Conservation (phyloP, 2,797 vertebrate species). For the Lacerta viridis region DNA sequence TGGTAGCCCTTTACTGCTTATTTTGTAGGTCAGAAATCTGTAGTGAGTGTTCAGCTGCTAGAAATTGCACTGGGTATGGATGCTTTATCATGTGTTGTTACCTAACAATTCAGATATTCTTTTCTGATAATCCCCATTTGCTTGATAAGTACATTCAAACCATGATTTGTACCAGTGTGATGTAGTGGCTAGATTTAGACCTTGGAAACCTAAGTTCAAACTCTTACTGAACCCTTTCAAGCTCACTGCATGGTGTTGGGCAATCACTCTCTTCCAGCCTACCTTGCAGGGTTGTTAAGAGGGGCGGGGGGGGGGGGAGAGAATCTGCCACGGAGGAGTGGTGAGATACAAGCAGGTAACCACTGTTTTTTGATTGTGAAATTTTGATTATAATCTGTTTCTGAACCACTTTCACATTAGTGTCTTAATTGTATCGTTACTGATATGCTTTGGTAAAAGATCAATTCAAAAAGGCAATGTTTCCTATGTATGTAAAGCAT, state of each 20-base stretch:
- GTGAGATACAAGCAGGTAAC: background rate
- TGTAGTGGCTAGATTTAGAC: background rate
- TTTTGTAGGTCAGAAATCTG: background rate
- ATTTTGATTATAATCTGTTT: conserved; percentile 22
- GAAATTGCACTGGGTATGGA: background rate
- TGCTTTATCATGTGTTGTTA: background rate
- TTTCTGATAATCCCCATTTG: background rate
- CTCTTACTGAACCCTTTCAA: too few relatives aligned
- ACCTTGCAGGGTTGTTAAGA: background rate
- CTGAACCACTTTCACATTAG: conserved; percentile 8
- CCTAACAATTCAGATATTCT: background rate
- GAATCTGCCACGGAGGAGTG: background rate
- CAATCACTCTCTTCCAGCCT: background rate
- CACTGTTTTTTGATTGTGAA: accelerated
- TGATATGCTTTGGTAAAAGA: background rate
- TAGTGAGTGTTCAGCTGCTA: background rate
- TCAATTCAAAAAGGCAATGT: conserved; percentile 25
- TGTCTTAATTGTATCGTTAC: background rate
- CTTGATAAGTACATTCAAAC: background rate
- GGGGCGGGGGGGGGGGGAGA: too few relatives aligned
- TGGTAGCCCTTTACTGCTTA: conserved; percentile 4
- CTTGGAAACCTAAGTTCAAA: conserved; percentile 6
- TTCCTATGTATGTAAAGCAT: conserved; percentile 35
- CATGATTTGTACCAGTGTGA: background rate
- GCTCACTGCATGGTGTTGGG: background rate